phyloP scores from a whole-genome alignment of 2,888 invertebrate species.

The Agrilus biguttatus region DNA sequence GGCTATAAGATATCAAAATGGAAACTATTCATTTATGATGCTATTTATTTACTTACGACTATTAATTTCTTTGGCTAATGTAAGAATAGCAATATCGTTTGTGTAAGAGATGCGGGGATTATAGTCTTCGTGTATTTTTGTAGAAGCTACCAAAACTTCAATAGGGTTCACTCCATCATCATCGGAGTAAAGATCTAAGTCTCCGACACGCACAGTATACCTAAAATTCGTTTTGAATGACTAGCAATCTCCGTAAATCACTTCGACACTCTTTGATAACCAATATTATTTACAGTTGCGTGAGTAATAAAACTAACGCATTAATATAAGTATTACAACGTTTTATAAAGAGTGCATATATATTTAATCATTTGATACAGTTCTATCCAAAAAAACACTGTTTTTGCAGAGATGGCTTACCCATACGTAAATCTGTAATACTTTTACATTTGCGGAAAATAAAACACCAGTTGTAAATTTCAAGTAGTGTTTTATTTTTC shows the following conservation, averaged over 20 bases:
- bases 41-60: slow-evolving; percentile 11
- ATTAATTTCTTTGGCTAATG: slow-evolving; percentile 39
- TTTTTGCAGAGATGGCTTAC: too few relatives aligned
- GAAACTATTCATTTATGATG: not conserved
- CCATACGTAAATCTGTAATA: too few relatives aligned
- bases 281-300: not conserved
- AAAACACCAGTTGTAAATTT: too few relatives aligned
- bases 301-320: too few relatives aligned
- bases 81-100: slow-evolving; percentile 68
- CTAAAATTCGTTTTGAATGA: slow-evolving; percentile 27
- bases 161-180: slow-evolving; percentile 46
- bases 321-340: not conserved
- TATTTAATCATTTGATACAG: too few relatives aligned
- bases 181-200: slow-evolving; percentile 52
- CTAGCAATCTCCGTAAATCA: not conserved
- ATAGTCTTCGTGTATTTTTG: slow-evolving; percentile 50
- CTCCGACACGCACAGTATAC: slow-evolving; percentile 58
- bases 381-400: too few relatives aligned
- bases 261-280: not conserved
- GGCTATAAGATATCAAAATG: slow-evolving; percentile 33
- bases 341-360: not conserved
- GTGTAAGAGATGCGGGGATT: slow-evolving; percentile 32
- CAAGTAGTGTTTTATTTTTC: too few relatives aligned
- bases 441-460: too few relatives aligned
- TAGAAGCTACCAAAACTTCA: slow-evolving; percentile 45